Percentiles rank a stretch among this genome's conserved stretches.
These are phyloP conservation scores for Sturmia bella DNA, from an alignment of 2,888 invertebrate genomes.

Conservation along the genomic window DNA sequence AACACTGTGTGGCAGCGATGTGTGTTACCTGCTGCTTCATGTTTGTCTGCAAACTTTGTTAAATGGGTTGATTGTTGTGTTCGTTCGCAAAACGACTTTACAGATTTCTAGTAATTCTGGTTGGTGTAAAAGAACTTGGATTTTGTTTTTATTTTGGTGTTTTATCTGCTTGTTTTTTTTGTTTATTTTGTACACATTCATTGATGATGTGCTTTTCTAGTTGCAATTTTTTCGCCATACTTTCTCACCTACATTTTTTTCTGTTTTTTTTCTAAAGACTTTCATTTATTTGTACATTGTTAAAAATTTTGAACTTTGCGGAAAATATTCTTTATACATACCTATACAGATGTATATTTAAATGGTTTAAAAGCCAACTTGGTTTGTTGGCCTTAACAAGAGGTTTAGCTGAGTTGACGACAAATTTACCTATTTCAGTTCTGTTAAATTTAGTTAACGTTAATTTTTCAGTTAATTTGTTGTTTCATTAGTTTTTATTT, in stretches of 20 bases:
- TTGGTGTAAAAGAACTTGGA: conserved; percentile 31
- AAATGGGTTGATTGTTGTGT: conserved; percentile 40
- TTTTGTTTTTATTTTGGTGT: conserved; percentile 8
- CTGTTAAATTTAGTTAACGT: conserved; percentile 48
- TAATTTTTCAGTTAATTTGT: conserved; percentile 16
- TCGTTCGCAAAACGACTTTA: conserved; percentile 25
- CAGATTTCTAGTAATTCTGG: conserved; percentile 26
- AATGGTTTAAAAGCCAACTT: conserved; percentile 56
- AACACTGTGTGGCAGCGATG: neutral
- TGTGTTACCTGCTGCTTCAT: conserved; percentile 35
- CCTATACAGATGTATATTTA: no score
- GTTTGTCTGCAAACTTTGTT: conserved; percentile 27
- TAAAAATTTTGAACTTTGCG: neutral
- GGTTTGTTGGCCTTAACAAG: conserved; percentile 54
- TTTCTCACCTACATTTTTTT: conserved; percentile 22
- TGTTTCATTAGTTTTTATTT: neutral
- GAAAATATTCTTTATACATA: conserved; percentile 33
- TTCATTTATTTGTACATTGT: conserved; percentile 17
- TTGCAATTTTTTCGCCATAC: neutral
- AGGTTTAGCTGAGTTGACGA: conserved; percentile 53
- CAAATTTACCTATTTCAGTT: conserved; percentile 44
- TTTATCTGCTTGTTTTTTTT: neutral
- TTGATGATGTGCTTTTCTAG: conserved; percentile 42
- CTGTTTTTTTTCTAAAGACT: neutral
- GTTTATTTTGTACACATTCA: conserved; percentile 33